Conservation (phyloP, 2,888 invertebrate species). For the Synergus itoensis region DNA sequence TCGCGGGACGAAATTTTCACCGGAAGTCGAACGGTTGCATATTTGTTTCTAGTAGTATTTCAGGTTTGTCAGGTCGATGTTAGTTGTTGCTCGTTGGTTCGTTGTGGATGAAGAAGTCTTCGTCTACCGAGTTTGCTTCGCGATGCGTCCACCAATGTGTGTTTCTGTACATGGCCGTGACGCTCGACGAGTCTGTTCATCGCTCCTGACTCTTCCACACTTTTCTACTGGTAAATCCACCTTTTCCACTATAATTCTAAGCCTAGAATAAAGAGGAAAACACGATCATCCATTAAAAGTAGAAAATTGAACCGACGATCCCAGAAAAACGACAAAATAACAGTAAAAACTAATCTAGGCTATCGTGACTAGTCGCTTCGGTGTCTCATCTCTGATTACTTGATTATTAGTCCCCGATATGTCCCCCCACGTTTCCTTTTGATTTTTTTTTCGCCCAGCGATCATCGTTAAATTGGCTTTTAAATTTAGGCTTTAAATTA, state of each 20-base stretch:
- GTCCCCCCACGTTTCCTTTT: slow-evolving; percentile 11
- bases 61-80: slow-evolving; percentile 67
- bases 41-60: slow-evolving; percentile 57
- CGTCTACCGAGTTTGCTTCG: slow-evolving; percentile 71
- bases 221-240: slow-evolving; percentile 68
- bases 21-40: slow-evolving; percentile 36
- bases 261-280: slow-evolving; percentile 34
- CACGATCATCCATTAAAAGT: slow-evolving; percentile 25
- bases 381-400: slow-evolving; percentile 40
- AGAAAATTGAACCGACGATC: slow-evolving; percentile 46
- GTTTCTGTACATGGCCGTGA: slow-evolving; percentile 76
- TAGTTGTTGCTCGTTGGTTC: slow-evolving; percentile 62
- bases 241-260: slow-evolving; percentile 50
- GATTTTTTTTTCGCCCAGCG: neutral
- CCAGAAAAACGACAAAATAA: slow-evolving; percentile 5
- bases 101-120: slow-evolving; percentile 49
- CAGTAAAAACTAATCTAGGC: slow-evolving; percentile 19
- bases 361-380: slow-evolving; percentile 44
- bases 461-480: neutral
- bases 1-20: neutral
- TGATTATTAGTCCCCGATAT: slow-evolving; percentile 9
- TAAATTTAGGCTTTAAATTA: neutral
- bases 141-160: slow-evolving; percentile 72
- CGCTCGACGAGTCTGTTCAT: slow-evolving; percentile 66
- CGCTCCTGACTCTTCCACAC: slow-evolving; percentile 63